Evolutionary conservation across 2,797 vertebrate species (phyloP).

Genomic region (Sternarchorhynchus goeldii): DNA sequence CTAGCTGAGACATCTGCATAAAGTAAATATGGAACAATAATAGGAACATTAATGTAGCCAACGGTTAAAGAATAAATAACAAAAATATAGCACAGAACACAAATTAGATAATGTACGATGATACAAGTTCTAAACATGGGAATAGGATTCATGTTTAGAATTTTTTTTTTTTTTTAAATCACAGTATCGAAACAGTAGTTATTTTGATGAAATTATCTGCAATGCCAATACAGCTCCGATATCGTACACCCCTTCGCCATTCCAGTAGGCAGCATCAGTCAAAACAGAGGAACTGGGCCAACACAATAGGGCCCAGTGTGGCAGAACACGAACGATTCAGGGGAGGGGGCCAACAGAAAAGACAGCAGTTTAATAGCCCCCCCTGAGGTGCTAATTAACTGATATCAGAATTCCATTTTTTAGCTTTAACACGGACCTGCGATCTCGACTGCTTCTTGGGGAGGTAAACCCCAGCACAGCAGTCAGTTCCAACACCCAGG

Average conservation of each 20-base stretch:
- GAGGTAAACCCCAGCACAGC: constrained; percentile 2
- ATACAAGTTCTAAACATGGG: too few relatives aligned
- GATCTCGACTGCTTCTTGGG: constrained; percentile 15
- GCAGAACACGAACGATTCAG: not conserved
- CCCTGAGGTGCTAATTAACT: constrained; percentile 40
- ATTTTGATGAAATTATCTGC: too few relatives aligned
- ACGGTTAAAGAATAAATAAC: too few relatives aligned
- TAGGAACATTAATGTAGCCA: too few relatives aligned
- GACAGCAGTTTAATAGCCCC: not conserved
- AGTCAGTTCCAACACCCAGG: not conserved
- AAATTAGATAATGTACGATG: too few relatives aligned
- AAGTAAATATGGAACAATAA: too few relatives aligned
- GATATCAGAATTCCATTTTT: constrained; percentile 16
- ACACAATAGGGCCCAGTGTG: not conserved
- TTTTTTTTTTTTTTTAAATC: too few relatives aligned
- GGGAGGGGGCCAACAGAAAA: not conserved
- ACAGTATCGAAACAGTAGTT: too few relatives aligned
- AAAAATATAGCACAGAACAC: too few relatives aligned
- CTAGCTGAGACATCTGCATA: too few relatives aligned
- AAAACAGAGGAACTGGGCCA: not conserved
- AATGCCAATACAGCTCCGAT: not conserved
- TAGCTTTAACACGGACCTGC: constrained; percentile 4
- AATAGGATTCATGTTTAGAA: too few relatives aligned
- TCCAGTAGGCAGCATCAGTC: not conserved
- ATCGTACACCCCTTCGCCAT: not conserved